Percentiles rank a stretch among this genome's conserved stretches.
Conservation (phyloP, 2,888 invertebrate species). For the Emesis furor region DNA sequence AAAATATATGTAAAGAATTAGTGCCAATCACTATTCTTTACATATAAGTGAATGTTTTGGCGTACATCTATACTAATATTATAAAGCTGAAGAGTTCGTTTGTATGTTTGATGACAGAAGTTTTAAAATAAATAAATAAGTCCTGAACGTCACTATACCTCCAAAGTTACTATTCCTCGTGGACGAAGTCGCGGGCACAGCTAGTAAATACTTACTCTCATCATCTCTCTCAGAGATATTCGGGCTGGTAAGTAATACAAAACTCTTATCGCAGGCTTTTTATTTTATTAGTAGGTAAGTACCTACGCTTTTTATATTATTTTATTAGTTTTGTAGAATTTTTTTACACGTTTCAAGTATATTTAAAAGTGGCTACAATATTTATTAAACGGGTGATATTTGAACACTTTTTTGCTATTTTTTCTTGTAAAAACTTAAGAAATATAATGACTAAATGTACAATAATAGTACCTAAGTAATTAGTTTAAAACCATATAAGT, state of each 20-base stretch:
- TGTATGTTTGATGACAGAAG: too few species aligned
- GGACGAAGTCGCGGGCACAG: too few species aligned
- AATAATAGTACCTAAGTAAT: conserved; percentile 50
- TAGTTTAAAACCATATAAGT: conserved; percentile 51
- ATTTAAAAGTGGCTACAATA: conserved; percentile 48
- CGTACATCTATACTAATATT: too few species aligned
- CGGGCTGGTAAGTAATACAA: conserved; percentile 19
- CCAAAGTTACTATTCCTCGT: too few species aligned
- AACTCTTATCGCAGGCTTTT: conserved; percentile 22
- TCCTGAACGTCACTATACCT: too few species aligned
- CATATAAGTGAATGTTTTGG: too few species aligned
- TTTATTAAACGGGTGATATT: conserved; percentile 50
- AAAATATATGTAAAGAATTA: too few species aligned
- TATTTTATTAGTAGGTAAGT: conserved; percentile 26
- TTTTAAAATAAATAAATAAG: too few species aligned
- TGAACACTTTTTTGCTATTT: conserved; percentile 43
- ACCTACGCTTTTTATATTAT: conserved; percentile 45
- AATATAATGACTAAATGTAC: conserved; percentile 47
- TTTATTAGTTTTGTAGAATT: conserved; percentile 51
- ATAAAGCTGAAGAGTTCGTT: too few species aligned
- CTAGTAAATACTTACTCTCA: neutral
- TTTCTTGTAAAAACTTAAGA: conserved; percentile 48
- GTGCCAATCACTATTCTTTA: too few species aligned
- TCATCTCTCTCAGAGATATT: conserved; percentile 20
- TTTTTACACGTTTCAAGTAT: conserved; percentile 55